These are phyloP conservation scores for Synanthedon myopaeformis DNA, from an alignment of 2,888 invertebrate species.

Conservation along the genomic window DNA sequence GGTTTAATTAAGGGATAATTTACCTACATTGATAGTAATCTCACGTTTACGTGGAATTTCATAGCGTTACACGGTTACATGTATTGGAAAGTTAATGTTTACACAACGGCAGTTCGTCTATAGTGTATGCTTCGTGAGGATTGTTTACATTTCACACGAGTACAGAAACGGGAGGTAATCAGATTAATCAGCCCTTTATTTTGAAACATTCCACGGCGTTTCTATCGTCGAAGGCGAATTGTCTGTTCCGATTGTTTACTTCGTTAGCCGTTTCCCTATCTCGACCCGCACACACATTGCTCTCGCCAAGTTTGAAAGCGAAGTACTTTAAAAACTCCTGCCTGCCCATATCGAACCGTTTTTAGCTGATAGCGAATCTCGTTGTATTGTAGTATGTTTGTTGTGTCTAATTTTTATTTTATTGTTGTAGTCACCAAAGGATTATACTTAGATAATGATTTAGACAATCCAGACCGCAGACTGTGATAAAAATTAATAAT, in stretches of 20 bases:
- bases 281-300: conserved; percentile 18
- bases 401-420: no score
- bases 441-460: no score
- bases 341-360: no score
- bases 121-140: conserved; percentile 14
- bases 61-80: no score
- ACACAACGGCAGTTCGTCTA: background rate
- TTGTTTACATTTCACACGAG: conserved; percentile 33
- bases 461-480: no score
- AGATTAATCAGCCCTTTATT: conserved; percentile 55
- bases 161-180: conserved; percentile 41
- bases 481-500: no score
- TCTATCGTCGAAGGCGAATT: conserved; percentile 40
- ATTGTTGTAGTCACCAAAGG: no score
- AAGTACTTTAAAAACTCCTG: conserved; percentile 3
- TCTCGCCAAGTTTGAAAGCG: conserved; percentile 34
- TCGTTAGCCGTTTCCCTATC: conserved; percentile 54
- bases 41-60: background rate
- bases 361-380: no score
- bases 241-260: conserved; percentile 62
- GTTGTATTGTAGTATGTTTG: no score
- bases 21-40: background rate
- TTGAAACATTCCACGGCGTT: conserved; percentile 36
- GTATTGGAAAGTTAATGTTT: no score
- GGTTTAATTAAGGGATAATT: background rate